phyloP scores from a whole-genome alignment of 2,888 invertebrate genomes.

The Morpho deidamia region DNA sequence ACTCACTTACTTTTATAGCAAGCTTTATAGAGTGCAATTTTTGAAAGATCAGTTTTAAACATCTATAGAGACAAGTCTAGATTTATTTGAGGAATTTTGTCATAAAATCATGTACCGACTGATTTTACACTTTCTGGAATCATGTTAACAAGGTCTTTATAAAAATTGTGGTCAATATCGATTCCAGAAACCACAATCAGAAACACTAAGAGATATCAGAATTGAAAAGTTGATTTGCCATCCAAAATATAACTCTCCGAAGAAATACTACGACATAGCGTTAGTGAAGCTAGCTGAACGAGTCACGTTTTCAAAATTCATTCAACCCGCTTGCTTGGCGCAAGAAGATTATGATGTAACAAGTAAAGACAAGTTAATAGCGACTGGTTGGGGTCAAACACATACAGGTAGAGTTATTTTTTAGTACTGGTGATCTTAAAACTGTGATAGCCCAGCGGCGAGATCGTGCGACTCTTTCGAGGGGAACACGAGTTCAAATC shows the following conservation, averaged over 20 bases:
- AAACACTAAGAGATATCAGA: neutral
- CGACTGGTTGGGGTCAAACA: conserved; percentile 1
- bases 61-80: too few species aligned
- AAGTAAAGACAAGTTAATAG: neutral
- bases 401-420: neutral
- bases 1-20: too few species aligned
- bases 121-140: too few species aligned
- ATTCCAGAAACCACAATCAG: neutral
- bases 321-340: conserved; percentile 1
- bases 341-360: neutral
- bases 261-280: neutral
- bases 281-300: neutral
- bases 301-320: neutral
- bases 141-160: too few species aligned
- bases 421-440: neutral
- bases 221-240: neutral
- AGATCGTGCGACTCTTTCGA: too few species aligned
- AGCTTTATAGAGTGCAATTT: too few species aligned
- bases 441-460: too few species aligned
- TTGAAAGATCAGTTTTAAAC: too few species aligned
- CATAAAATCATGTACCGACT: too few species aligned
- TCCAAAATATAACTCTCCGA: neutral
- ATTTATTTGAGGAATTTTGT: too few species aligned
- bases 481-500: too few species aligned
- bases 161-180: too few species aligned